These are phyloP conservation scores for Zaprionus lineosus DNA, from an alignment of 2,888 invertebrate genomes.

Conservation along the genomic window DNA sequence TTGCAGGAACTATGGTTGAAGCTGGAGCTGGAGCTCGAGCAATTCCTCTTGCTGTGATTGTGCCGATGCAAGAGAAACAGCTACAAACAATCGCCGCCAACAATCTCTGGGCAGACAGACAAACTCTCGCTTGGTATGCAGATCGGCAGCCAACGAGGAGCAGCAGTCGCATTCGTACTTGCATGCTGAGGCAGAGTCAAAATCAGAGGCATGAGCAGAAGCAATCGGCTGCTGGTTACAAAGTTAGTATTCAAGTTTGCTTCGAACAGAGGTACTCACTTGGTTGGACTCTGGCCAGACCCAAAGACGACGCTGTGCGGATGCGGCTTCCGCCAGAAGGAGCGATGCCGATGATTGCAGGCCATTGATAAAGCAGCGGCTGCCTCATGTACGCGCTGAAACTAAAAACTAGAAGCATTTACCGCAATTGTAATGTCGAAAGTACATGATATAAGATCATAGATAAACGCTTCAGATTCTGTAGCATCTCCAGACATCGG, in stretches of 20 bases:
- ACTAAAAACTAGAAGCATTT: slow-evolving; percentile 83
- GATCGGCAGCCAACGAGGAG: slow-evolving; percentile 62
- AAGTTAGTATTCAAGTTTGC: slow-evolving; percentile 16
- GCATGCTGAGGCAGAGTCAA: slow-evolving; percentile 47
- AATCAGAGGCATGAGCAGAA: not conserved
- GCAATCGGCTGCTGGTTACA: slow-evolving; percentile 11
- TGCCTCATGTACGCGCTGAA: slow-evolving; percentile 81
- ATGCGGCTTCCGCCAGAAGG: slow-evolving; percentile 37
- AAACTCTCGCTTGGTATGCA: slow-evolving; percentile 68
- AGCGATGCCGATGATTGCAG: slow-evolving; percentile 71
- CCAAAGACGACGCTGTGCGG: slow-evolving; percentile 66
- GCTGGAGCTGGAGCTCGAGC: slow-evolving; percentile 6
- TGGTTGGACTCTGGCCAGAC: slow-evolving; percentile 55
- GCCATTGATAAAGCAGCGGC: slow-evolving; percentile 74
- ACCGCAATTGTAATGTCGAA: slow-evolving; percentile 83
- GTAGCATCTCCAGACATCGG: slow-evolving; percentile 61
- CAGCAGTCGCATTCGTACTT: slow-evolving; percentile 55
- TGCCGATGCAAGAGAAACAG: slow-evolving; percentile 41
- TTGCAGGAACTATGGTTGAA: too few species aligned
- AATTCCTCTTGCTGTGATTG: slow-evolving; percentile 41
- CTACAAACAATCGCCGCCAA: slow-evolving; percentile 79
- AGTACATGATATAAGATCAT: slow-evolving; percentile 83
- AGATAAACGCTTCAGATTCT: slow-evolving; percentile 80
- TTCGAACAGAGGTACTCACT: slow-evolving; percentile 59
- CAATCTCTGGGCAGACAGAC: slow-evolving; percentile 53